A percentile compares a stretch with the other conserved stretches of the same genome.
These are phyloP conservation scores for Diabrotica undecimpunctata DNA, from an alignment of 1,140 invertebrate species.

Conservation along the genomic window DNA sequence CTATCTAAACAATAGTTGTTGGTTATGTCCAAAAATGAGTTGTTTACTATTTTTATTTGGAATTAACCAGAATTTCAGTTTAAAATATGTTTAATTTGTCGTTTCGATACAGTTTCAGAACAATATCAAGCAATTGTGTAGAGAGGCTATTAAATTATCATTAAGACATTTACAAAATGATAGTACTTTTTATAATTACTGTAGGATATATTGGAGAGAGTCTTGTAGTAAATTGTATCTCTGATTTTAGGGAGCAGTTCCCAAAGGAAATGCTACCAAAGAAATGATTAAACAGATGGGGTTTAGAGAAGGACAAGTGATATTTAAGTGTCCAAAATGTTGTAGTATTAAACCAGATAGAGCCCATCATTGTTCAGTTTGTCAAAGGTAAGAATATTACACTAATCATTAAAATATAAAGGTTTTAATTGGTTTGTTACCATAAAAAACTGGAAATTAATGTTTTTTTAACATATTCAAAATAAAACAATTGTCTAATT, in stretches of 20 bases:
- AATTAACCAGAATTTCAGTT: no score
- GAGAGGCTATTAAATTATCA: not conserved
- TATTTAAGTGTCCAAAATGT: slow-evolving; percentile 88
- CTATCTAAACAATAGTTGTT: no score
- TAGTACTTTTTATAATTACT: slow-evolving; percentile 19
- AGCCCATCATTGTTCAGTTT: slow-evolving; percentile 98
- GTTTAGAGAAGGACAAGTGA: slow-evolving; percentile 30
- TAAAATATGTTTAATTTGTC: no score
- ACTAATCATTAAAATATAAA: not conserved
- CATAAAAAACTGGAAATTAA: no score
- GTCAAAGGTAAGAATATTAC: slow-evolving; percentile 62
- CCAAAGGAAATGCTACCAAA: slow-evolving; percentile 97
- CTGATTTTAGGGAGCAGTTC: slow-evolving; percentile 84
- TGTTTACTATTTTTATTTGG: no score
- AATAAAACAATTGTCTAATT: not conserved
- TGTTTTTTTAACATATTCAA: no score
- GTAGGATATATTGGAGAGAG: slow-evolving; percentile 18
- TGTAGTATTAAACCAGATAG: slow-evolving; percentile 97
- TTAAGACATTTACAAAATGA: not conserved
- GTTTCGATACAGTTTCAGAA: no score
- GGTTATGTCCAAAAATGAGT: no score
- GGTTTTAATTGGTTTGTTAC: not conserved
- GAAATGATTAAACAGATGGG: slow-evolving; percentile 80
- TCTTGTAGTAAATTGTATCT: not conserved
- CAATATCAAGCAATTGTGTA: no score